phyloP scores from a whole-genome alignment of 1,140 invertebrate species.

The Pogonomyrmex californicus region DNA sequence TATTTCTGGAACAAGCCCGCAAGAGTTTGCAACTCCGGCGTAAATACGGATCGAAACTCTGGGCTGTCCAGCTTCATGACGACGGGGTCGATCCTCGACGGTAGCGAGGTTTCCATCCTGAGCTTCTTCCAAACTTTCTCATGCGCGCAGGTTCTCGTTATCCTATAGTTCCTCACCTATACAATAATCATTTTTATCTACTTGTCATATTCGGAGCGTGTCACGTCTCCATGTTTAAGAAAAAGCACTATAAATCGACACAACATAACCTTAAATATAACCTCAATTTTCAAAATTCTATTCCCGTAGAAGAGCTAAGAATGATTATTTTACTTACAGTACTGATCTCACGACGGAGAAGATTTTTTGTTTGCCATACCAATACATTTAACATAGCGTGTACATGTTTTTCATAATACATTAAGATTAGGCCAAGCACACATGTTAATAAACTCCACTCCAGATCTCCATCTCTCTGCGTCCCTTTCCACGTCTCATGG shows the following conservation, averaged over 20 bases:
- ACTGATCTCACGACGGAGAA: background rate
- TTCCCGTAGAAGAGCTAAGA: too few species aligned
- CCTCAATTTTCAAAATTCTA: background rate
- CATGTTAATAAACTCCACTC: background rate
- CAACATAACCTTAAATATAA: background rate
- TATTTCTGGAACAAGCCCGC: slow-evolving; percentile 93
- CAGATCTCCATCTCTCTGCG: background rate
- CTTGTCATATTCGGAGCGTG: background rate
- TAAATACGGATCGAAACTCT: slow-evolving; percentile 94
- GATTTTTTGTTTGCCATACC: background rate
- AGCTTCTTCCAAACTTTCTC: slow-evolving; percentile 71
- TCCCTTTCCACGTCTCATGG: background rate
- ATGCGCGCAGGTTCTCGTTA: background rate
- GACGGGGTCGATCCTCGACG: slow-evolving; percentile 89
- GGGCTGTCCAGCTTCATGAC: slow-evolving; percentile 90
- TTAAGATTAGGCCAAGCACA: background rate
- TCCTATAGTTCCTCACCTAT: background rate
- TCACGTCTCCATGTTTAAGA: background rate
- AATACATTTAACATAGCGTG: slow-evolving; percentile 11
- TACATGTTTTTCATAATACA: background rate
- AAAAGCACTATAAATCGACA: too few species aligned
- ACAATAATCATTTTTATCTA: background rate
- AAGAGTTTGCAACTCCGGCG: slow-evolving; percentile 91
- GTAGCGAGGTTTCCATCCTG: slow-evolving; percentile 79
- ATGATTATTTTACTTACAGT: slow-evolving; percentile 19